Percentiles rank a stretch among this genome's conserved stretches.
phyloP scores from a whole-genome alignment of 2,888 invertebrate species.

The Lycia hirtaria region DNA sequence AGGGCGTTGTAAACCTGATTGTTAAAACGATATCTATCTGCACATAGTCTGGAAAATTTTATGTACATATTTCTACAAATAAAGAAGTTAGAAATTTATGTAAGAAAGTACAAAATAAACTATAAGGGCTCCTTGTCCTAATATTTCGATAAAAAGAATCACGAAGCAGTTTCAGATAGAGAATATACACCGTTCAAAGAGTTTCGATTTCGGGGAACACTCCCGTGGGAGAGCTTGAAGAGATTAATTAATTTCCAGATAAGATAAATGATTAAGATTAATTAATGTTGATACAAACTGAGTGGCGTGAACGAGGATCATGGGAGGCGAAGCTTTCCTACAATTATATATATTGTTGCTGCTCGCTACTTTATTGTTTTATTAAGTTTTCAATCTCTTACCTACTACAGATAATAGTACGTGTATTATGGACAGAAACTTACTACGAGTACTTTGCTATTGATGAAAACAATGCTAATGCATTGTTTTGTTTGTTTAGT shows the following conservation, averaged over 20 bases:
- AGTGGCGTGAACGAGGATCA: constrained; percentile 1
- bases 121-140: neutral
- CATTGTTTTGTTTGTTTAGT: too few relatives aligned
- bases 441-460: too few relatives aligned
- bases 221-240: neutral
- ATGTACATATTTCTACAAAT: too few relatives aligned
- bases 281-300: constrained; percentile 9
- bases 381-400: too few relatives aligned
- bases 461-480: too few relatives aligned
- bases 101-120: too few relatives aligned
- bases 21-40: too few relatives aligned
- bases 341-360: neutral
- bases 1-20: too few relatives aligned
- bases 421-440: too few relatives aligned
- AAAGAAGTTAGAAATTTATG: too few relatives aligned
- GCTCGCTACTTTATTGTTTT: neutral
- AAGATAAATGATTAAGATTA: constrained; percentile 16
- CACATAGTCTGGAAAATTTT: too few relatives aligned
- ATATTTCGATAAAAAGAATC: neutral
- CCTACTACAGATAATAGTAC: too few relatives aligned
- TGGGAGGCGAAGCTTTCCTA: neutral
- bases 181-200: neutral
- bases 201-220: constrained; percentile 1
- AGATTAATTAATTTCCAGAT: constrained; percentile 15
- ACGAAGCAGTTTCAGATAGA: neutral